Conservation (phyloP, 2,113 vertebrate genomes). For the Hyaena hyaena region DNA sequence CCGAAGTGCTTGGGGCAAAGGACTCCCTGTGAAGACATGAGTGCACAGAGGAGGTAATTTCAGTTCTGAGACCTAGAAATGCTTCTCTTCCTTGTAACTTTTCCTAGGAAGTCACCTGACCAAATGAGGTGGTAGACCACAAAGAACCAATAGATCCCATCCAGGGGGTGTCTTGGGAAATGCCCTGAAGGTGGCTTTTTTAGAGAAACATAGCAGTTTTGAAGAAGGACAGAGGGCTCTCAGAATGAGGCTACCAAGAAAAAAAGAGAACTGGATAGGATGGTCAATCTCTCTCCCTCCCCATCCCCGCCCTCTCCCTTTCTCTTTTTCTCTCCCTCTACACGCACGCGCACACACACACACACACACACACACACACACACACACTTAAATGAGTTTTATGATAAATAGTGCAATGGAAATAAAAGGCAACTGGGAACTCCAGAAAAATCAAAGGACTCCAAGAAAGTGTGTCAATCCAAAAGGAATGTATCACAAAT, state of each 20-base stretch:
- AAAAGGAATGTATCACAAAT: too few species aligned
- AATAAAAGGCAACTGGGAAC: background rate
- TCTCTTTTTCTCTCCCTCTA: background rate
- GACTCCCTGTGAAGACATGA: rapidly evolving
- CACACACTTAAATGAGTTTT: background rate
- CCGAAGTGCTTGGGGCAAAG: background rate
- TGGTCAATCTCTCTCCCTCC: background rate
- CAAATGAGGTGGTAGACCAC: too few species aligned
- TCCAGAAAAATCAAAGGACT: background rate
- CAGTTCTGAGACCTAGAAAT: background rate
- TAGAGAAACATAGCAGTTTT: background rate
- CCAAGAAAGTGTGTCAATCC: too few species aligned
- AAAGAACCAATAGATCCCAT: background rate
- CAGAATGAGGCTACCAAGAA: background rate
- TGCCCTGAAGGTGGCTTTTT: background rate
- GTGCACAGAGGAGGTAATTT: background rate
- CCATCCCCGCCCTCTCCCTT: background rate
- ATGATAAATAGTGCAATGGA: rapidly evolving
- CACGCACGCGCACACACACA: background rate
- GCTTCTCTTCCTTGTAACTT: rapidly evolving
- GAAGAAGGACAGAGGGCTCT: background rate
- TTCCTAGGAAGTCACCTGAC: background rate
- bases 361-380: background rate
- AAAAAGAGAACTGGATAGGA: too few species aligned
- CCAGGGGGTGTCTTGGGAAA: background rate